These are phyloP conservation scores for Crenuchus spilurus DNA, from an alignment of 2,797 vertebrate species.

Conservation along the genomic window DNA sequence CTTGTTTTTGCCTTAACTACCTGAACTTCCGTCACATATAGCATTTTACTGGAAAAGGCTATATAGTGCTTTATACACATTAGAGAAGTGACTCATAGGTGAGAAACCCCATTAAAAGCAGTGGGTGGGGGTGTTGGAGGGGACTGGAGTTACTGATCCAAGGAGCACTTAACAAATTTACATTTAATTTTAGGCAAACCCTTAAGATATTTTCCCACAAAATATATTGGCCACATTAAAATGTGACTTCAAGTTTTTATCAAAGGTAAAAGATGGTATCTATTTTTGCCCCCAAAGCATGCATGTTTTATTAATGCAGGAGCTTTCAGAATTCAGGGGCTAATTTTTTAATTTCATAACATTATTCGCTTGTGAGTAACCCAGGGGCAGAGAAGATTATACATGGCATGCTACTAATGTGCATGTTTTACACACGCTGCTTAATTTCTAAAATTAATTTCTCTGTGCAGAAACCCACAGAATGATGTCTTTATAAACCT, in stretches of 20 bases:
- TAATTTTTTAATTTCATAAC: conserved; percentile 88
- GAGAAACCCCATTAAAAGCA: conserved; percentile 53
- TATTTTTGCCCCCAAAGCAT: conserved; percentile 76
- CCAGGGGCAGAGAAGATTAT: conserved; percentile 67
- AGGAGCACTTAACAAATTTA: conserved; percentile 83
- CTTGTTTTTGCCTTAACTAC: background rate
- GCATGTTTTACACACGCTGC: conserved; percentile 63
- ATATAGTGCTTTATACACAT: conserved; percentile 14
- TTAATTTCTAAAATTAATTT: conserved; percentile 73
- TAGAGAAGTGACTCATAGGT: conserved; percentile 52
- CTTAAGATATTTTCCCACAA: conserved; percentile 82
- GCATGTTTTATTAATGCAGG: conserved; percentile 85
- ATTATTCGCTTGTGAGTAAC: conserved; percentile 79
- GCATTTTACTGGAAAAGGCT: background rate
- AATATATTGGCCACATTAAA: conserved; percentile 81
- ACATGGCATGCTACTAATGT: conserved; percentile 66
- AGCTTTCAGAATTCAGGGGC: conserved; percentile 76
- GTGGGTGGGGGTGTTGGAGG: conserved; percentile 46
- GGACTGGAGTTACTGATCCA: conserved; percentile 74
- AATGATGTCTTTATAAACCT: conserved; percentile 46
- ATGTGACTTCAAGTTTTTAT: conserved; percentile 76
- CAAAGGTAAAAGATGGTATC: conserved; percentile 79
- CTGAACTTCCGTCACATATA: background rate
- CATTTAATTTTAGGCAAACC: conserved; percentile 80
- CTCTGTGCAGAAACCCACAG: conserved; percentile 64